These are phyloP conservation scores for Tinea trinotella DNA, from an alignment of 2,888 invertebrate genomes.

Conservation along the genomic window DNA sequence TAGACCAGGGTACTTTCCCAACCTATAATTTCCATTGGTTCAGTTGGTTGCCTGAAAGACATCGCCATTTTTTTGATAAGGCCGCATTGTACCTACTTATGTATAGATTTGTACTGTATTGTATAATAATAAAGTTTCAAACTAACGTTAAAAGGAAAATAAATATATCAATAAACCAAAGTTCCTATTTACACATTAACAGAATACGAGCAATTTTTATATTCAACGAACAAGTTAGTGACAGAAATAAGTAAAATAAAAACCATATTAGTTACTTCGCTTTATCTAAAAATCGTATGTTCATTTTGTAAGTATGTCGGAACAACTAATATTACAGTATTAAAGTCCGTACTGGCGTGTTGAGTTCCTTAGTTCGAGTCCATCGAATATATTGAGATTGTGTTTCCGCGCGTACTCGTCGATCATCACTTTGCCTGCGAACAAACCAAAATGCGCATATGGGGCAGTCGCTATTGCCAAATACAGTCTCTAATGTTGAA, in stretches of 20 bases:
- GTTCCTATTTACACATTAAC: background rate
- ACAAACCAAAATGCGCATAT: conserved; percentile 33
- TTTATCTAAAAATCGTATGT: background rate
- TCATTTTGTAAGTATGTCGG: conserved; percentile 27
- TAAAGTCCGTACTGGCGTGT: conserved; percentile 88
- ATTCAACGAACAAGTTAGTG: background rate
- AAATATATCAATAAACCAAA: background rate
- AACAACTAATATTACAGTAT: conserved; percentile 67
- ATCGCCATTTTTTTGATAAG: too few relatives aligned
- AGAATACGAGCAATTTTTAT: background rate
- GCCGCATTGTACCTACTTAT: too few relatives aligned
- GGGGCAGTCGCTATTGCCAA: conserved; percentile 34
- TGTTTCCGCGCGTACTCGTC: conserved; percentile 83
- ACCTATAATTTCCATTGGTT: too few relatives aligned
- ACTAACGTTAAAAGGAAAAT: background rate
- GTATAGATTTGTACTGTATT: too few relatives aligned
- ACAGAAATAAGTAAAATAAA: background rate
- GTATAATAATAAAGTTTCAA: too few relatives aligned
- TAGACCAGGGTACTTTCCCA: too few relatives aligned
- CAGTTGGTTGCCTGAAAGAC: too few relatives aligned
- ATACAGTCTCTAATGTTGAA: too few relatives aligned
- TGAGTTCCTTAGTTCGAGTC: conserved; percentile 80
- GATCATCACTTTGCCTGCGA: conserved; percentile 79
- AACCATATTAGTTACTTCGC: background rate
- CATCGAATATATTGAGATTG: conserved; percentile 83